Percentiles rank a stretch among this genome's conserved stretches.
phyloP scores from a whole-genome alignment of 2,797 vertebrate genomes.

The Urocyon cinereoargenteus region DNA sequence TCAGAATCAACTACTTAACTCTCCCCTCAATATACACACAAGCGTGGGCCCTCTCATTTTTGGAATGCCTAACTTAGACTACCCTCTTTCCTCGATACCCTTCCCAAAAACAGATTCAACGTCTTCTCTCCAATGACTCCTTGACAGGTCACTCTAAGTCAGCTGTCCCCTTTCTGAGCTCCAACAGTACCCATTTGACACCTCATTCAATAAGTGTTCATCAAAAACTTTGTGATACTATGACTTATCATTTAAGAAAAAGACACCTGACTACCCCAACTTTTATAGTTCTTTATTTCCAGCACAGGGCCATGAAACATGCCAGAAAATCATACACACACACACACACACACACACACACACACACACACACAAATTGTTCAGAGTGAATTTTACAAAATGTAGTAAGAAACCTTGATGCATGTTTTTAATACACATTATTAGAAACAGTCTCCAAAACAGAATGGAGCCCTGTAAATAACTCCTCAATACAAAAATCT shows the following conservation, averaged over 20 bases:
- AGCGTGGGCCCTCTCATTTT: background rate
- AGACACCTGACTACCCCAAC: background rate
- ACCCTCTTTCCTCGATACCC: background rate
- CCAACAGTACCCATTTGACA: background rate
- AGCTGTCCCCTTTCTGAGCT: background rate
- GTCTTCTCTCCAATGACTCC: background rate
- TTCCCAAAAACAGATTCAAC: background rate
- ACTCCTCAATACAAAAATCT: background rate
- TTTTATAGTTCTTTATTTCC: background rate
- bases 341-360: background rate
- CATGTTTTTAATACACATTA: background rate
- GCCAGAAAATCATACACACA: background rate
- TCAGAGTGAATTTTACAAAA: background rate
- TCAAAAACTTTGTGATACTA: background rate
- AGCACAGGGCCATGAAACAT: background rate
- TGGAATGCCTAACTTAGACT: background rate
- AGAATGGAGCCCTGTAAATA: background rate
- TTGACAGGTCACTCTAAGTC: background rate
- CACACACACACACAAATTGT: background rate
- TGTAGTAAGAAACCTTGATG: background rate
- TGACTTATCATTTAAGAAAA: background rate
- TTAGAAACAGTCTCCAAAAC: background rate
- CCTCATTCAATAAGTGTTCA: background rate
- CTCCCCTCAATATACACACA: background rate
- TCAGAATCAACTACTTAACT: background rate